A percentile compares a stretch with the other conserved stretches of the same genome.
phyloP scores from a whole-genome alignment of 2,113 vertebrate genomes.

The Lota lota region DNA sequence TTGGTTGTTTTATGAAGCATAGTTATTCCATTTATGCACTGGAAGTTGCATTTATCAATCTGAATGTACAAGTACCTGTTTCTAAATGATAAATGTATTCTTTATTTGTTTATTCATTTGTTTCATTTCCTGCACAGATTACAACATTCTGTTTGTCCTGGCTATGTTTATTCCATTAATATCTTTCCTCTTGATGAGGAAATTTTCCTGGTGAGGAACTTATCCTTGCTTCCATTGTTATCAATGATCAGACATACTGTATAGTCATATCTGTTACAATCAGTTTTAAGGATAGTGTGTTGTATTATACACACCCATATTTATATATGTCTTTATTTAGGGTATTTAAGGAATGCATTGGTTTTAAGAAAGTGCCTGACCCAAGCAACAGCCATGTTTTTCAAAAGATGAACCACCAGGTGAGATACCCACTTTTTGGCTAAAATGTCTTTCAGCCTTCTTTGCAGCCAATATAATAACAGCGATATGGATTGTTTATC shows the following conservation, averaged over 20 bases:
- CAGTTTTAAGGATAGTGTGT: not conserved
- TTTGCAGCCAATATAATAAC: no score
- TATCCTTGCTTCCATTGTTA: not conserved
- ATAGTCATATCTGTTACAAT: not conserved
- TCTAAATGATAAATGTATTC: no score
- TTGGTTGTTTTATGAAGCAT: no score
- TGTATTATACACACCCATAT: not conserved
- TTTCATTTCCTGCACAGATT: no score
- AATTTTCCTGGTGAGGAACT: not conserved
- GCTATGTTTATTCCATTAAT: not conserved
- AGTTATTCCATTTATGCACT: no score
- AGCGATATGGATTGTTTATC: no score
- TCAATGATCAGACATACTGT: not conserved
- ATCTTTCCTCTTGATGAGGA: not conserved
- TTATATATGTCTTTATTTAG: not conserved
- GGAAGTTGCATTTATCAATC: no score
- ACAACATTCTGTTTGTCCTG: no score
- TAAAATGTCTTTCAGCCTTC: no score
- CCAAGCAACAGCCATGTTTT: conserved; percentile 64
- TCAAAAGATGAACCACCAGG: conserved; percentile 46
- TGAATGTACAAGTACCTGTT: no score
- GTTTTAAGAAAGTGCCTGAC: conserved; percentile 60
- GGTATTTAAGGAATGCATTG: conserved; percentile 15
- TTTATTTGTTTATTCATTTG: no score
- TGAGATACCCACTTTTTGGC: conserved; percentile 22